Conservation (phyloP, 2,888 invertebrate genomes). For the Embidobia sp. region DNA sequence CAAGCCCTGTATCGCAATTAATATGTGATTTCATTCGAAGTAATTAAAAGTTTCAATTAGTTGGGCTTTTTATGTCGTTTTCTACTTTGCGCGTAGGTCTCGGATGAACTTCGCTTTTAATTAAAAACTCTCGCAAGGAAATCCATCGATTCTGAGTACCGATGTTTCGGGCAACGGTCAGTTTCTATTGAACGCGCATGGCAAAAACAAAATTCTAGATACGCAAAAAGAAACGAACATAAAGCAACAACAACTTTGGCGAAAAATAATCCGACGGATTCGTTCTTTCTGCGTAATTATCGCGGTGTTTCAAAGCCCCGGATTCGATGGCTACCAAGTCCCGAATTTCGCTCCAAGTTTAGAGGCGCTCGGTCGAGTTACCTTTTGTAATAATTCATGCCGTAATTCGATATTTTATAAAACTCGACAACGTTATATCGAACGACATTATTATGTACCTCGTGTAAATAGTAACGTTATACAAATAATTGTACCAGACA, state of each 20-base stretch:
- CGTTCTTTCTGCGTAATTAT: background rate
- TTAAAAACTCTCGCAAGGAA: conserved; percentile 12
- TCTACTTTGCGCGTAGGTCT: background rate
- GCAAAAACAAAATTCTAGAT: background rate
- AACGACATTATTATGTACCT: no score
- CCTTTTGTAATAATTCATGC: no score
- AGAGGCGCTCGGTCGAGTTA: no score
- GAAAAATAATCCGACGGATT: background rate
- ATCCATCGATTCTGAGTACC: conserved; percentile 3
- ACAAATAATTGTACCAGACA: no score
- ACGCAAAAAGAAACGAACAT: no score
- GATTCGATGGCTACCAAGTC: no score
- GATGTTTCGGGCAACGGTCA: background rate
- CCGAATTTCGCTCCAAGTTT: no score
- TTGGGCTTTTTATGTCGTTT: conserved; percentile 11
- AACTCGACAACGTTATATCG: no score
- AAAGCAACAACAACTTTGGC: no score
- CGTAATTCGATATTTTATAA: no score
- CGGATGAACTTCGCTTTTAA: conserved; percentile 13
- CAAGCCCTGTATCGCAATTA: conserved; percentile 6
- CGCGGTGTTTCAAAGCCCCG: no score
- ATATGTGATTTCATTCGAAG: conserved; percentile 21
- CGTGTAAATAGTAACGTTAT: no score
- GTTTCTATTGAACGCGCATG: background rate
- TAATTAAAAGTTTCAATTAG: conserved; percentile 26